These are phyloP conservation scores for Porites divaricata DNA, from an alignment of 92 coral and sea anemone genomes.

Conservation along the genomic window DNA sequence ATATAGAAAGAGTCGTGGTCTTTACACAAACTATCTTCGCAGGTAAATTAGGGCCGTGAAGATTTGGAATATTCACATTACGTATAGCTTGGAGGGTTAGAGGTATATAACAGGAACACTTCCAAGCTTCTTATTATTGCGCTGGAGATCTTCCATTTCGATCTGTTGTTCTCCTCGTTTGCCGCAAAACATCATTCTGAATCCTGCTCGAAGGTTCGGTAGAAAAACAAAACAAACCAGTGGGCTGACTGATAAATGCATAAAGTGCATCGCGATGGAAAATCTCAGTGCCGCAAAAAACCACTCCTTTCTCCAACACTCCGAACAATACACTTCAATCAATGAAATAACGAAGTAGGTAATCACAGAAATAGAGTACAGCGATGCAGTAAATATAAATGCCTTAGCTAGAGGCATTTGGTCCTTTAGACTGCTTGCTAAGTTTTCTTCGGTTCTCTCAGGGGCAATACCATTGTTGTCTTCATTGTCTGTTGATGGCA, in stretches of 20 bases:
- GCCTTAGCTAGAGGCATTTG: slow-evolving; percentile 16
- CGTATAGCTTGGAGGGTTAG: not conserved
- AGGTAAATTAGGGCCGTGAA: not conserved
- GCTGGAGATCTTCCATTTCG: not conserved
- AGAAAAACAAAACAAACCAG: slow-evolving; percentile 4
- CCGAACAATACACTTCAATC: slow-evolving; percentile 20
- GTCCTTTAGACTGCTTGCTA: slow-evolving; percentile 10
- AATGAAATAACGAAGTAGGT: not conserved
- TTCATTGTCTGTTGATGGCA: not conserved
- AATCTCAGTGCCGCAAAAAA: slow-evolving; percentile 20
- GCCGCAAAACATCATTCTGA: slow-evolving; percentile 28
- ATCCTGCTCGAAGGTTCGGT: slow-evolving; percentile 11
- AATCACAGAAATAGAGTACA: not conserved
- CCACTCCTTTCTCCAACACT: slow-evolving; percentile 13
- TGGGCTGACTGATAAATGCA: not conserved
- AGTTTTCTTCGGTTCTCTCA: not conserved
- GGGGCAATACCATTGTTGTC: not conserved
- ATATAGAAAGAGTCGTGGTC: no score
- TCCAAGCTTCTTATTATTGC: not conserved
- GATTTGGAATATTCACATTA: no score
- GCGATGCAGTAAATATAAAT: not conserved
- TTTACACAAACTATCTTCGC: not conserved
- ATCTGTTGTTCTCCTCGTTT: not conserved
- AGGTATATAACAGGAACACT: slow-evolving; percentile 32
- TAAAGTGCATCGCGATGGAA: slow-evolving; percentile 15